Evolutionary conservation across 2,888 invertebrate genomes (phyloP), one percentile per base, ranked within the genome.

Genomic region (Protophormia terraenovae): DNA sequence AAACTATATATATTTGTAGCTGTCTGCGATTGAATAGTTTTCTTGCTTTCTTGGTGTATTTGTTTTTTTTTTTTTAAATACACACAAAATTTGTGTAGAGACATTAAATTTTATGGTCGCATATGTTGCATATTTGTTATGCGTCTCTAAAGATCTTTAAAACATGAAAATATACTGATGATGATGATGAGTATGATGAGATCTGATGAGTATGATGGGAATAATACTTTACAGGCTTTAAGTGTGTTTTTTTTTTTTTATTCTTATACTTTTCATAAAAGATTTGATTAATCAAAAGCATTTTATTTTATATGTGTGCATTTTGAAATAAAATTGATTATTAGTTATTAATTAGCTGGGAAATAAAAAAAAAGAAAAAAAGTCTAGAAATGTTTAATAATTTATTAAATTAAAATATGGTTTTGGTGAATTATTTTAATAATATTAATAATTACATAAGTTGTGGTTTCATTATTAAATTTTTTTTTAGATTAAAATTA

Each of bases 121-220:
- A 88, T 88, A 88, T 88, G 88, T 87, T 88, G 87, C 87, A 87
- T 87, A 88, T 88, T 88, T 88, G 87, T 87, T 88, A 87, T 86
- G 86, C 84, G 82, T 78, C 83, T 83, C 71, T 58, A 82, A 77
- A 84, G 78, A 60, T 78, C 24, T 66, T 66, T 47, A 45, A 67
- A n/a, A n/a, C n/a, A n/a, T n/a, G n/a, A n/a, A n/a, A n/a, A n/a
- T n/a, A n/a, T n/a, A n/a, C 50, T 64, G 71, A 67, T 47, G 41
- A 83, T 69, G 69, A 58, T 75, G 27, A 81, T 45, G 58, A 66
- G 29, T 35, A 35, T 73, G 55, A 58, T 27, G 41, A 53, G 27
- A 29, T n/a, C 27, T 58, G 55, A 7, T 58, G 19, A 1, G 7
- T 4, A 16, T 7, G 22, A 53, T 53, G 53, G 16, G 8, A n/a